Conservation (phyloP, 2,888 invertebrate genomes). For the Spilosoma lubricipeda region DNA sequence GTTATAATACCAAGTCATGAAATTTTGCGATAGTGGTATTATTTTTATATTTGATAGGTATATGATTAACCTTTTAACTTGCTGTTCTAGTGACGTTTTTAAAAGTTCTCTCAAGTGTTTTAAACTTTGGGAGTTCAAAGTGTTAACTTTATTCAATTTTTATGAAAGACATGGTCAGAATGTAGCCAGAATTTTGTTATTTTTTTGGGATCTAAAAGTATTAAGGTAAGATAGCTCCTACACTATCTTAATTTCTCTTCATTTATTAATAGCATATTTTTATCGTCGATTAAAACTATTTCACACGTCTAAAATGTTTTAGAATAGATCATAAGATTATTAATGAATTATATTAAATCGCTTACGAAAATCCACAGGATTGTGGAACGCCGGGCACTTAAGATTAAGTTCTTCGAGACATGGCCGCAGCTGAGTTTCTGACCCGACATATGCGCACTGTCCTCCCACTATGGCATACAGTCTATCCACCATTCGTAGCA, state of each 20-base stretch:
- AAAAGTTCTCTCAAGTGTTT: too few relatives aligned
- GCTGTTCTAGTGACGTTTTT: background rate
- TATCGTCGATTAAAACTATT: background rate
- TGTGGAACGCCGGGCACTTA: constrained; percentile 94
- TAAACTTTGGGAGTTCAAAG: background rate
- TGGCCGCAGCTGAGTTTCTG: constrained; percentile 90
- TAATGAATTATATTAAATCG: constrained; percentile 38
- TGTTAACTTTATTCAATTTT: background rate
- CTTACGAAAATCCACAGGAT: constrained; percentile 96
- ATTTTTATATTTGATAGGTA: background rate
- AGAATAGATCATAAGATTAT: background rate
- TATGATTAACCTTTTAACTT: background rate
- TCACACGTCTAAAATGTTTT: background rate
- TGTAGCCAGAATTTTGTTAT: too few relatives aligned
- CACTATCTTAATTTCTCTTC: background rate
- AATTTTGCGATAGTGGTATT: background rate
- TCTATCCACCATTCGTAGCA: constrained; percentile 96
- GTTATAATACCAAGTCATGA: background rate
- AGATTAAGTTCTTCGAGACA: constrained; percentile 90
- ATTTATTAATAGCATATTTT: background rate
- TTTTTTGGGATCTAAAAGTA: too few relatives aligned
- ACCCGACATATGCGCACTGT: constrained; percentile 92
- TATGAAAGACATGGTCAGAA: background rate
- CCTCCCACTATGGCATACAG: constrained; percentile 94
- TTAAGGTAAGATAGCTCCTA: background rate